A percentile compares a stretch with the other conserved stretches of the same genome.
These are phyloP conservation scores for Anableps anableps DNA, from an alignment of 2,797 vertebrate species.

Conservation along the genomic window DNA sequence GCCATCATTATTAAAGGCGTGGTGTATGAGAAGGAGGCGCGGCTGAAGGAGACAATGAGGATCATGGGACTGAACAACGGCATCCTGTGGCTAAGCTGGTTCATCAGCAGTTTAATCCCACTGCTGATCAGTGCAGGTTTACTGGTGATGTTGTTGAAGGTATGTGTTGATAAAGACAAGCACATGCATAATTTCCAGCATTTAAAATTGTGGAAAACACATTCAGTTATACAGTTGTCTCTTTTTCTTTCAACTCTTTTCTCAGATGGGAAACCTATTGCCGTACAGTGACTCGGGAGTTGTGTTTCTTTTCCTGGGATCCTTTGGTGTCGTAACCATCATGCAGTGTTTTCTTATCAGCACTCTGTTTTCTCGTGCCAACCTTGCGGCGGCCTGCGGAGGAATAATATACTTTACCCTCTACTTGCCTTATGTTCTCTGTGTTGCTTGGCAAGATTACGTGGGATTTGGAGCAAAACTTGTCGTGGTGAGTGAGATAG, in stretches of 20 bases:
- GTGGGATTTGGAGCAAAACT: constrained; percentile 90
- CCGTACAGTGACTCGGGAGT: constrained; percentile 95
- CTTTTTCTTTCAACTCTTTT: not conserved
- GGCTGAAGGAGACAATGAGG: constrained; percentile 97
- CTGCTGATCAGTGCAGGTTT: constrained; percentile 92
- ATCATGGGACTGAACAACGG: constrained; percentile 97
- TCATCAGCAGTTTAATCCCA: constrained; percentile 95
- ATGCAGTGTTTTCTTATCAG: constrained; percentile 98
- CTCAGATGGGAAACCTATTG: constrained; percentile 93
- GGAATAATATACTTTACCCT: constrained; percentile 97
- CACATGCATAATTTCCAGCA: not conserved
- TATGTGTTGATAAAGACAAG: constrained; percentile 57
- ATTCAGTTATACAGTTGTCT: no score
- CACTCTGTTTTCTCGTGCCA: constrained; percentile 95
- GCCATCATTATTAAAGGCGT: constrained; percentile 98
- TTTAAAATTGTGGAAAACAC: not conserved
- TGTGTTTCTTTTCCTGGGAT: constrained; percentile 91
- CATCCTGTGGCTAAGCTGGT: constrained; percentile 98
- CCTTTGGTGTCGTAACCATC: constrained; percentile 94
- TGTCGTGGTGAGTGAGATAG: constrained; percentile 84
- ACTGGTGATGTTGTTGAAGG: constrained; percentile 93
- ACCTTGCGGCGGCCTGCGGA: constrained; percentile 95
- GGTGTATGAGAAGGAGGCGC: constrained; percentile 97
- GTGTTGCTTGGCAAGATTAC: constrained; percentile 97
- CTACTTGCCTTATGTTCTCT: constrained; percentile 94